Conservation (phyloP, 2,113 vertebrate genomes). For the Sinocyclocheilus maitianheensis region DNA sequence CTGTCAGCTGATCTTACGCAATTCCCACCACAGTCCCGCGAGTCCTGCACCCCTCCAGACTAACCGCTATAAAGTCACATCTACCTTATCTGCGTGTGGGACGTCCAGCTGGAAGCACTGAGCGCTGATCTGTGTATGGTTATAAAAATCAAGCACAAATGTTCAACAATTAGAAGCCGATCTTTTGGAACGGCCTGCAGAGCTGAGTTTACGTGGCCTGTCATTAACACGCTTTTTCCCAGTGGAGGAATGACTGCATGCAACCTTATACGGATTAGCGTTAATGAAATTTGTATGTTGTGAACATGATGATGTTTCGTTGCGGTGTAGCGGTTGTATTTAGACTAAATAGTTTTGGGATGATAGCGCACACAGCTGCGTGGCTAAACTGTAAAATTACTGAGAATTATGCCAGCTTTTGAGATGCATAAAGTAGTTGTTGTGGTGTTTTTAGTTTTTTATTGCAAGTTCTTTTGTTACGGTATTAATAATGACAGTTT, state of each 20-base stretch:
- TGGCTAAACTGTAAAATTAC: neutral
- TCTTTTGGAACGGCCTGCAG: neutral
- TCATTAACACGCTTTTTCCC: neutral
- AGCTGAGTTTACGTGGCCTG: neutral
- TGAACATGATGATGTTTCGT: neutral
- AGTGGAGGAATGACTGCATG: slow-evolving; percentile 5
- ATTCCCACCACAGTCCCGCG: neutral
- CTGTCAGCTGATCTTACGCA: slow-evolving; percentile 42
- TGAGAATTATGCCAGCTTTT: neutral
- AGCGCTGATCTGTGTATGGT: neutral
- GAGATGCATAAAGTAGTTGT: neutral
- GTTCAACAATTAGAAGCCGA: neutral
- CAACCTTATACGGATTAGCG: neutral
- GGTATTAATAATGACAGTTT: neutral
- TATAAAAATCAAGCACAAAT: slow-evolving; percentile 26
- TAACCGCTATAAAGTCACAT: neutral
- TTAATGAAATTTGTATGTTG: slow-evolving; percentile 17
- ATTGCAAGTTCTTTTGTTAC: neutral
- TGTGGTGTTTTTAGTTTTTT: neutral
- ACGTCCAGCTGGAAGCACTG: neutral
- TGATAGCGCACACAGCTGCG: neutral
- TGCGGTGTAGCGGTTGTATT: neutral
- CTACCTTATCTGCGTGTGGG: neutral
- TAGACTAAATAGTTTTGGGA: slow-evolving; percentile 23
- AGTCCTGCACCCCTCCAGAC: neutral